Base-by-base conservation (phyloP, 2,888 invertebrate genomes). In the Drosophila stalkeri region DNA sequence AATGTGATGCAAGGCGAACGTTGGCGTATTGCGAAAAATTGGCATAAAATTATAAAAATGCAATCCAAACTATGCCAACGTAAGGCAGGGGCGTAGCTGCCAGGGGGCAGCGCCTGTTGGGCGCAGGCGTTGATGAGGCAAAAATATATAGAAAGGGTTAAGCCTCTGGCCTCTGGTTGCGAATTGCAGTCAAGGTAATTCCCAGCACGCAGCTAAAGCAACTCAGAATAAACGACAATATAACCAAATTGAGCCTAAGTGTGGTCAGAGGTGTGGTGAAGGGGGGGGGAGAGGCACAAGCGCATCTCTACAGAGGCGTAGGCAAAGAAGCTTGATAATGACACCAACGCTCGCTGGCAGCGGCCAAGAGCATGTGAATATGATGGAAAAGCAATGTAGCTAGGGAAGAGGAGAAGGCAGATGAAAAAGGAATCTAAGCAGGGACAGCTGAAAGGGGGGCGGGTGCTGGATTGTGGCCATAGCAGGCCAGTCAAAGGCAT, bases 1-100 rank as follows among this genome's bases (percentile, higher is more conserved):
- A 8, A 49, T 27, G 39, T 18, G 39, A 27, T 23, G 49, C 68
- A 55, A 44, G 64, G 20, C 71, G 70, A 74, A 70, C 74, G 82
- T 72, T 71, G 31, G 74, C 85, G 76, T 31, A 18, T 56, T 84
- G 90, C 87, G 90, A 87, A 81, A 85, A 86, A 86, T 86, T 74
- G 90, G 88, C 73, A 87, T 81, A 85, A 89, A 87, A 85, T 87
- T 84, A 84, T 87, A 77, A 84, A 84, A 81, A 75, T 83, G 59
- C 77, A 75, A 84, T 81, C 72, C 75, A 81, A 85, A 79, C 85
- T 75, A 27, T 39, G 14, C 16, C 6, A 16, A 7, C 41, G 41
- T n/a, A 8, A 11, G 35, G 52, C 2, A 7, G 2, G 18, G 46
- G 11, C 16, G 39, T 16, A n/a, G 23, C 1, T 9, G 9, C 16